Conservation (phyloP, 2,113 vertebrate species). For the Poeciliopsis turrubarensis region DNA sequence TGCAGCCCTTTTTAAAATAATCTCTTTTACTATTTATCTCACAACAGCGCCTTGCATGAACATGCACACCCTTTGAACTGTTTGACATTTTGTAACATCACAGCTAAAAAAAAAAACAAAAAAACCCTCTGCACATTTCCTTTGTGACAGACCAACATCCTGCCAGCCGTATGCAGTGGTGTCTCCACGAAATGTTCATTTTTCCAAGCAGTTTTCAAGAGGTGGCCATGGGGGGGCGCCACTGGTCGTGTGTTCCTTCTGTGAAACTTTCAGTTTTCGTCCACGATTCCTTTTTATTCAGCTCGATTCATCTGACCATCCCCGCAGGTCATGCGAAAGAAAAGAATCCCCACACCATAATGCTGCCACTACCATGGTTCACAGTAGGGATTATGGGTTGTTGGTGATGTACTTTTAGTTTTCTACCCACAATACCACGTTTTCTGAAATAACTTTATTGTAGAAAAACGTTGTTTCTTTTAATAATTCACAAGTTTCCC, state of each 20-base stretch:
- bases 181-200: too few species aligned
- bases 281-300: background rate
- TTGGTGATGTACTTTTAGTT: too few species aligned
- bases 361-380: background rate
- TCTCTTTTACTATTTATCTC: background rate
- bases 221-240: too few species aligned
- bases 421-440: too few species aligned
- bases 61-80: background rate
- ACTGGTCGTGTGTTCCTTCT: too few species aligned
- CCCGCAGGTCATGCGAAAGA: background rate
- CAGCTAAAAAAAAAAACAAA: background rate
- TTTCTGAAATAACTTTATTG: too few species aligned
- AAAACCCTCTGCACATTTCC: background rate
- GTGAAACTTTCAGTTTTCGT: background rate
- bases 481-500: too few species aligned
- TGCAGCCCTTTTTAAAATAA: background rate
- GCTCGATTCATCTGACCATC: too few species aligned
- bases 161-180: too few species aligned
- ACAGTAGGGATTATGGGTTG: background rate
- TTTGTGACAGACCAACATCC: background rate
- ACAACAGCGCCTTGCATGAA: background rate
- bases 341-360: background rate
- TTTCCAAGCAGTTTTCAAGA: too few species aligned
- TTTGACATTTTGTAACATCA: background rate
- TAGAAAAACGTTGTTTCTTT: too few species aligned